Base-by-base conservation (phyloP, 2,113 vertebrate genomes). In the Anarhynchus alexandrinus region DNA sequence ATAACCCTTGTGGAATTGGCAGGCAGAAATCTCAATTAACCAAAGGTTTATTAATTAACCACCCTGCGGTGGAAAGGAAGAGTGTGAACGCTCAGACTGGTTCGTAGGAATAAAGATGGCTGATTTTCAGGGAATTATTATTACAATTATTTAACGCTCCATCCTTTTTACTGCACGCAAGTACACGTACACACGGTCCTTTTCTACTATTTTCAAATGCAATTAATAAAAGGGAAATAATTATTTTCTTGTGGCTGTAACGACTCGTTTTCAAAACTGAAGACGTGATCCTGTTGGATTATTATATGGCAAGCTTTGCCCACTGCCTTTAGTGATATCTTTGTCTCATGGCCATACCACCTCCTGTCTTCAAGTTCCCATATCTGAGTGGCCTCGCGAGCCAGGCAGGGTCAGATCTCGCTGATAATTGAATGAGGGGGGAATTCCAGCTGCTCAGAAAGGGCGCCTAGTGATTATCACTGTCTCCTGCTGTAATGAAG, bases 1-100 rank as follows among this genome's bases (percentile, higher is more conserved):
- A 97, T 95, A 97, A 97, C 64, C 95, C 93, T 93, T 29, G 82
- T 86, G 93, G 97, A 94, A 96, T 12, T 97, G 66, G 77, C 94
- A 96, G 83, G 71, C 90, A 97, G 95, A 97, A 96, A 94, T 97
- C 92, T 97, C 97, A 97, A 93, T 98, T 98, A 98, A 94, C 80
- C 86, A 45, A 78, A 96, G 83, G 73, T 96, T 97, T 97, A 97
- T 97, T 98, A 97, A 98, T 97, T 98, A 97, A 95, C 91, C 66
- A 91, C 94, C 86, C 96, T 87, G 66, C 1, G 2, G 92, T 88
- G 78, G 81, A 93, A 96, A 96, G 40, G 67, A 91, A 80, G 87
- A 71, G 61, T 36, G 64, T 90, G 90, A 65, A 51, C 54, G 54
- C 23, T 88, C 66, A 38, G 87, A 66, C 59, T 66, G 55, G n/a